Percentiles rank a stretch among this genome's conserved stretches.
Evolutionary conservation across 2,888 invertebrate genomes (phyloP).

Genomic region (Caenorhabditis angaria): DNA sequence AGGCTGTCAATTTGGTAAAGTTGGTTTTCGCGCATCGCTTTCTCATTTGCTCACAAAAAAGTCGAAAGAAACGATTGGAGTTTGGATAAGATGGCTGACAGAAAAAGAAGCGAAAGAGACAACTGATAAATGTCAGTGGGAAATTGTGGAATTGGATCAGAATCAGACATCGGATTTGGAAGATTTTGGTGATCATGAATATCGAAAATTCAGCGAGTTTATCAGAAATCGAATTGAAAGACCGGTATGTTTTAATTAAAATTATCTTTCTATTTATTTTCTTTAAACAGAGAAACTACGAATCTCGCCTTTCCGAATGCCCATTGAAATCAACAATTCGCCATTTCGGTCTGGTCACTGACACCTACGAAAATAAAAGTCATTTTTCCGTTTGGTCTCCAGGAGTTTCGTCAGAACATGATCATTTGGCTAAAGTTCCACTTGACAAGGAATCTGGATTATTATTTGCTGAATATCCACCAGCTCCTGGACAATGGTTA

Average conservation of each 20-base stretch:
- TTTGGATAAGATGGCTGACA: slow-evolving; percentile 10
- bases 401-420: not conserved
- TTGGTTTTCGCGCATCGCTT: not conserved
- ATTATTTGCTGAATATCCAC: not conserved
- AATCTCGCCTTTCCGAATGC: not conserved
- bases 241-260: not conserved
- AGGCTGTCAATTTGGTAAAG: not conserved
- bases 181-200: slow-evolving; percentile 10
- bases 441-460: not conserved
- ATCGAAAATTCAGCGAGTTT: slow-evolving; percentile 7
- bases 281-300: not conserved
- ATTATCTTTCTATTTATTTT: not conserved
- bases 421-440: not conserved
- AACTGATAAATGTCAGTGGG: slow-evolving; percentile 1
- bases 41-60: not conserved
- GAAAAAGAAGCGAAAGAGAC: not conserved
- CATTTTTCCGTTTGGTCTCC: not conserved
- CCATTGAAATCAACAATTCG: not conserved
- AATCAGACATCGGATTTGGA: not conserved
- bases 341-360: not conserved
- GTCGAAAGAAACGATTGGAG: not conserved
- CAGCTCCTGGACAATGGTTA: slow-evolving; percentile 5
- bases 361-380: not conserved
- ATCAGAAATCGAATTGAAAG: not conserved
- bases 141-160: not conserved